Conservation (phyloP, 2,888 invertebrate species). For the Drosophila sordidula region DNA sequence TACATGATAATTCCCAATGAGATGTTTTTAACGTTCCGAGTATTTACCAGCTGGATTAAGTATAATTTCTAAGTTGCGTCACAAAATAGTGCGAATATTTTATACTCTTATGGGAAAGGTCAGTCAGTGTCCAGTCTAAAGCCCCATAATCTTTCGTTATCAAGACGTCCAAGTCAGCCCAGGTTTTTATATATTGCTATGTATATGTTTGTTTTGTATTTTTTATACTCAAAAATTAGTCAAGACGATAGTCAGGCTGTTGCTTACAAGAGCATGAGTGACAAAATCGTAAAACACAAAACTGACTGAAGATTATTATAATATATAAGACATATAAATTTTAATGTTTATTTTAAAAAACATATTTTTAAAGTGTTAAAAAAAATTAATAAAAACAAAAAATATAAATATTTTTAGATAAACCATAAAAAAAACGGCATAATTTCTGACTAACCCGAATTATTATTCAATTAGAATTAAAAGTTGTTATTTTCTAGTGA, state of each 20-base stretch:
- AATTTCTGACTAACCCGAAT: too few relatives aligned
- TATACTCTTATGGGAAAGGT: not conserved
- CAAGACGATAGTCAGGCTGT: not conserved
- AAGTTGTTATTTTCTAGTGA: too few relatives aligned
- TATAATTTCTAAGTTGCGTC: not conserved
- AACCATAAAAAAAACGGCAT: too few relatives aligned
- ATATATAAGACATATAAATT: too few relatives aligned
- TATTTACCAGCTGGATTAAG: conserved; percentile 1
- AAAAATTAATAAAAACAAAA: too few relatives aligned
- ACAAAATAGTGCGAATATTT: not conserved
- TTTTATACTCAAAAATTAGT: not conserved
- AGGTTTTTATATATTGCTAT: not conserved
- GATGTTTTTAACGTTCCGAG: not conserved
- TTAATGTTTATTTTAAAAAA: too few relatives aligned
- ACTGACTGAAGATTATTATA: too few relatives aligned
- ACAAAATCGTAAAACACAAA: too few relatives aligned
- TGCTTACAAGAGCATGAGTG: not conserved
- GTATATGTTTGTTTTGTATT: not conserved
- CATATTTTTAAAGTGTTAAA: too few relatives aligned
- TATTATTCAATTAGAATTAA: too few relatives aligned
- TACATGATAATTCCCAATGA: conserved; percentile 11
- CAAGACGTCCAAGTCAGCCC: not conserved
- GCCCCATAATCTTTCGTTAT: conserved; percentile 4
- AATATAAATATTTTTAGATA: too few relatives aligned
- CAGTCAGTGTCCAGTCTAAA: conserved; percentile 4